Base-by-base conservation (phyloP, 2,888 invertebrate species). In the Oscheius sp. region DNA sequence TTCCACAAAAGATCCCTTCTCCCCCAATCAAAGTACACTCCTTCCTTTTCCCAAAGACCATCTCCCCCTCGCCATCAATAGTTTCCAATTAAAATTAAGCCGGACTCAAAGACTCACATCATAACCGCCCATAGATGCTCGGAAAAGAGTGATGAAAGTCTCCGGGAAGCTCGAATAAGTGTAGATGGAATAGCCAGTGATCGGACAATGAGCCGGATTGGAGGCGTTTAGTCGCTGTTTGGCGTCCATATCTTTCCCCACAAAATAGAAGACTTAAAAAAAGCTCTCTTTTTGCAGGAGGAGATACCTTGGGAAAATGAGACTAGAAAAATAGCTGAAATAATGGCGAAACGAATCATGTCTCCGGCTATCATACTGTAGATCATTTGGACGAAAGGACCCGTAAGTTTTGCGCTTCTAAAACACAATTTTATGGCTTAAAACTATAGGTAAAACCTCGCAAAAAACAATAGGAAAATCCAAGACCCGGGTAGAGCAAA, bases 281-380 rank as follows among this genome's bases (percentile, higher is more conserved):
- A n/a, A 4, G 45, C 3, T 3, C 4, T 2, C 10, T 31, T 33
- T 3, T 33, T 3, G 37, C 31, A 20, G 63, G 27, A 2, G 17
- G 20, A 10, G 55, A 20, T 93, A 42, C 96, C 93, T 89, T 96
- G 96, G 0, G 95, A 94, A 88, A 98, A 98, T 23, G 95, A 96
- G 82, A 95, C 92, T 4, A 97, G 90, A 37, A 97, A 93, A 82
- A 98, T 93, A 79, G 91, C 91, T 88, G 96, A 97, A 87, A 98
- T 98, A 80, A 97, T 95, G 75, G 94, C 94, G 87, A 98, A 98
- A 29, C 96, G 94, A 87, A 96, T 92, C 93, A 98, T 94, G 89
- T 98, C 98, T 52, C 97, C 96, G 0, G 93, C 93, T 86, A 96
- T 94, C 96, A 98, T 98, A 84, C 94, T 94, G 90, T 95, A 97